Evolutionary conservation across 2,888 invertebrate genomes (phyloP).

Genomic region (Pecten maximus): DNA sequence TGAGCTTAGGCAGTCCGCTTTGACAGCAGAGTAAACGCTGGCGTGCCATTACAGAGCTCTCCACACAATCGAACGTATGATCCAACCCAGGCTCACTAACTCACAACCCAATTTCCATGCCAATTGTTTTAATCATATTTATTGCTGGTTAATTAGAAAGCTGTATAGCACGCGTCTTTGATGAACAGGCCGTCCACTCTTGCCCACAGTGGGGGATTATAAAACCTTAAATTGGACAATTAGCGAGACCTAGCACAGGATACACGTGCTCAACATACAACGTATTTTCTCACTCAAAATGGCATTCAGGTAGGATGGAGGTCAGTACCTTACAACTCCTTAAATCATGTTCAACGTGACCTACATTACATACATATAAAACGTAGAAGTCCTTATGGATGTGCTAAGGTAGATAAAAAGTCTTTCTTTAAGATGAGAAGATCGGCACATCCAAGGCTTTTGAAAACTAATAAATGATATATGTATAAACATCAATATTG

Average conservation of each 20-base stretch:
- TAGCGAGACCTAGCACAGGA: not conserved
- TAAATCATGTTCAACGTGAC: not conserved
- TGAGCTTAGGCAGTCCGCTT: not conserved
- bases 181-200: constrained; percentile 24
- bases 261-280: not conserved
- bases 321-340: not conserved
- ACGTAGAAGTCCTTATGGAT: not conserved
- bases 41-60: not conserved
- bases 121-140: constrained; percentile 33
- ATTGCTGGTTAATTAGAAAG: constrained; percentile 1
- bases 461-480: not conserved
- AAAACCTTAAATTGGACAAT: not conserved
- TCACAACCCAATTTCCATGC: constrained; percentile 26
- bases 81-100: constrained; percentile 9
- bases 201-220: not conserved
- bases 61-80: constrained; percentile 10
- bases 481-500: not conserved
- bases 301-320: not conserved
- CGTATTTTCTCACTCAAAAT: not conserved
- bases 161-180: not conserved
- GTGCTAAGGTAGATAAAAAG: not conserved
- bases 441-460: not conserved
- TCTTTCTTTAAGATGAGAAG: not conserved
- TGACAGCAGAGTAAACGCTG: not conserved
- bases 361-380: not conserved